phyloP scores from a whole-genome alignment of 2,888 invertebrate species.

The Drosophila eohydei region DNA sequence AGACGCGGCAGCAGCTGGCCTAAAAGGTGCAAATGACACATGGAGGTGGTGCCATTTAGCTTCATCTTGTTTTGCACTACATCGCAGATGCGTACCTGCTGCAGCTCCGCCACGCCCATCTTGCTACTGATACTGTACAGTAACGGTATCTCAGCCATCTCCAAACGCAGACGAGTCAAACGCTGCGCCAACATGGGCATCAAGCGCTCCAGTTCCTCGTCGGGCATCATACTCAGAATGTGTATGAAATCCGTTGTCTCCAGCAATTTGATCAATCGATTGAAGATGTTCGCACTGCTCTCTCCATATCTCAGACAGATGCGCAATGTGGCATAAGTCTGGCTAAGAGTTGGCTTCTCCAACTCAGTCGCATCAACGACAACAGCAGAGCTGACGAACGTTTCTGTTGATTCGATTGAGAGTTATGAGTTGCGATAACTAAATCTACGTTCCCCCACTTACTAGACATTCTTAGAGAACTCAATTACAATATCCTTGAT shows the following conservation, averaged over 20 bases:
- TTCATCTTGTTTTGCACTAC: background rate
- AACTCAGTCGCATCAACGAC: no score
- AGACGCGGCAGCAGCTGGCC: conserved; percentile 29
- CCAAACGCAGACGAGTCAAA: conserved; percentile 25
- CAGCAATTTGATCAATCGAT: conserved; percentile 15
- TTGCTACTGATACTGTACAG: background rate
- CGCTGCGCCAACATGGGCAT: conserved; percentile 34
- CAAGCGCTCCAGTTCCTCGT: conserved; percentile 19
- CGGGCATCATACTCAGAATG: background rate
- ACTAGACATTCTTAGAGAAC: conserved; percentile 18
- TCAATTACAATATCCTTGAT: background rate
- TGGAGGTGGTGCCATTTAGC: background rate
- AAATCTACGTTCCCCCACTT: background rate
- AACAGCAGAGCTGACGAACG: no score
- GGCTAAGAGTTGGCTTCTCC: background rate
- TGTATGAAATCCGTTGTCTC: conserved; percentile 18
- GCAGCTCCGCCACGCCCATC: conserved; percentile 3
- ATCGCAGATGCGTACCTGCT: conserved; percentile 18
- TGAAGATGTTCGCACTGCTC: conserved; percentile 9
- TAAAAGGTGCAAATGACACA: conserved; percentile 3
- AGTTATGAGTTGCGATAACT: background rate
- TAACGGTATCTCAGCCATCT: conserved; percentile 4
- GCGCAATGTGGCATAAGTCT: conserved; percentile 29
- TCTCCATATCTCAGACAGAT: conserved; percentile 24
- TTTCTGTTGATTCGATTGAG: background rate